A percentile compares a stretch with the other conserved stretches of the same genome.
Evolutionary conservation across 2,888 invertebrate species (phyloP).

Genomic region (Coenonympha arcania): DNA sequence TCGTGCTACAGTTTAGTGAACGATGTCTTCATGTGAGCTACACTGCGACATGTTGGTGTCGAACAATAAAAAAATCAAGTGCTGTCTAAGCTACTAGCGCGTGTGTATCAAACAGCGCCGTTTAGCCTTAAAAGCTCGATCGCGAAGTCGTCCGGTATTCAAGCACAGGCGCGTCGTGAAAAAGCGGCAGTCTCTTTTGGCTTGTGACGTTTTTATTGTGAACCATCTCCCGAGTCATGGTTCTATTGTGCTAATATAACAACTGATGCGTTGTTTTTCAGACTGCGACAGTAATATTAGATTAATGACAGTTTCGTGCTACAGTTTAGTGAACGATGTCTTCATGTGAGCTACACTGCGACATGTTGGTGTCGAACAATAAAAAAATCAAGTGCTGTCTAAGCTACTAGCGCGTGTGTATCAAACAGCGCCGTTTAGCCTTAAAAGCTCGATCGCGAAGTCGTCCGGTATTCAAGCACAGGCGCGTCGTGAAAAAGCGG

Average conservation of each 20-base stretch:
- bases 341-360: too few species aligned
- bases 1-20: too few species aligned
- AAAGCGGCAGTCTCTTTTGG: constrained; percentile 14
- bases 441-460: constrained; percentile 35
- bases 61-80: not conserved
- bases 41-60: too few species aligned
- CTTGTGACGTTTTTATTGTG: constrained; percentile 3
- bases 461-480: constrained; percentile 28
- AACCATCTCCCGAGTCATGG: not conserved
- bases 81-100: not conserved
- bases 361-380: too few species aligned
- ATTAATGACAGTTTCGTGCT: too few species aligned
- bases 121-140: constrained; percentile 35
- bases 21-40: too few species aligned
- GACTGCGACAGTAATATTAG: too few species aligned
- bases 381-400: not conserved
- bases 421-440: constrained; percentile 30
- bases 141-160: constrained; percentile 31
- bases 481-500: constrained; percentile 20
- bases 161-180: constrained; percentile 22
- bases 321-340: too few species aligned
- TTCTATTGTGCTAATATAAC: constrained; percentile 2
- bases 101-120: constrained; percentile 28
- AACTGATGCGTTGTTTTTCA: not conserved
- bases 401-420: constrained; percentile 18